Evolutionary conservation across 2,888 invertebrate species (phyloP).

Genomic region (Heliconius sara): DNA sequence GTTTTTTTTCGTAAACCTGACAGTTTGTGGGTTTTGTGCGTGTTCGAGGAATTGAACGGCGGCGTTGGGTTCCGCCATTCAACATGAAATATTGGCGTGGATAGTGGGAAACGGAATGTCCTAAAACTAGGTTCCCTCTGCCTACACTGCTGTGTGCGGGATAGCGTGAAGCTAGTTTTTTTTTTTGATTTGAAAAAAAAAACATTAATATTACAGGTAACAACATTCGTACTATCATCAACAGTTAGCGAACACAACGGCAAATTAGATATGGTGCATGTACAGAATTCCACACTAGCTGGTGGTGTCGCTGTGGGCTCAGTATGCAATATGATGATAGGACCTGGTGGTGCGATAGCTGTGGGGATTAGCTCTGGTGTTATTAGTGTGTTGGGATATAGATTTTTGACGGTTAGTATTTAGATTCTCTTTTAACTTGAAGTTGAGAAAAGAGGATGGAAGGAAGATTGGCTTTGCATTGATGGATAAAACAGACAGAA

Average conservation of each 20-base stretch:
- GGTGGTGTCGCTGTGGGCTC: slow-evolving; percentile 97
- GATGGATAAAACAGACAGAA: too few relatives aligned
- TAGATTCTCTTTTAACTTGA: not conserved
- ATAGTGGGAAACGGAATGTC: too few relatives aligned
- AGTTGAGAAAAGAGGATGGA: not conserved
- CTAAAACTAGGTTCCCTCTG: too few relatives aligned
- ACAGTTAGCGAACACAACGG: slow-evolving; percentile 87
- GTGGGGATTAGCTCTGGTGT: slow-evolving; percentile 91
- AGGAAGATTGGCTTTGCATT: not conserved
- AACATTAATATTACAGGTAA: slow-evolving; percentile 76
- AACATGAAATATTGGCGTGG: too few relatives aligned
- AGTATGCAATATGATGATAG: slow-evolving; percentile 91
- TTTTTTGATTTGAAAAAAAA: too few relatives aligned
- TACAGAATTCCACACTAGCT: slow-evolving; percentile 96
- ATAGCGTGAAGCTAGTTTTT: too few relatives aligned
- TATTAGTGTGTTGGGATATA: slow-evolving; percentile 92
- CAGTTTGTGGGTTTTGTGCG: too few relatives aligned
- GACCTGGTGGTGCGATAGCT: slow-evolving; percentile 92
- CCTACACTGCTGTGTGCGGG: too few relatives aligned
- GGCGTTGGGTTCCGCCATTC: too few relatives aligned
- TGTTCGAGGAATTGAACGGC: too few relatives aligned
- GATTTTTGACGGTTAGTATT: slow-evolving; percentile 87
- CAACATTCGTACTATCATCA: slow-evolving; percentile 92
- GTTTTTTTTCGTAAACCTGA: too few relatives aligned
- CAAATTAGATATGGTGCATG: slow-evolving; percentile 95